These are phyloP conservation scores for Pagrus major DNA, from an alignment of 2,113 vertebrate species.

Conservation along the genomic window DNA sequence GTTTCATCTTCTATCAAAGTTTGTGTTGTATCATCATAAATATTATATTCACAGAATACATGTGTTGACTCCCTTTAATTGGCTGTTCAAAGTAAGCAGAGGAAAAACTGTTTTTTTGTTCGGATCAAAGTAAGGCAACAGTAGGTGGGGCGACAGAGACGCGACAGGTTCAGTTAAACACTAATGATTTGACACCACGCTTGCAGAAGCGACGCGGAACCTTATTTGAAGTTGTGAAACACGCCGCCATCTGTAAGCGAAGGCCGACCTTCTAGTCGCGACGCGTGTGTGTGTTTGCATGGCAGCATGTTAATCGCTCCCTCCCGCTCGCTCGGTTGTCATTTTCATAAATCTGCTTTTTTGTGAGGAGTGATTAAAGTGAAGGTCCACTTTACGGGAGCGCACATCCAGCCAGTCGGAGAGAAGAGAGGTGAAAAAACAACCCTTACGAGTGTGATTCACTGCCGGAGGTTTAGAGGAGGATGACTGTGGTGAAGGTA, in stretches of 20 bases:
- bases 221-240: constrained; percentile 43
- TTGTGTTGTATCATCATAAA: background rate
- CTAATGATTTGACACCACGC: constrained; percentile 25
- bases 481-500: constrained; percentile 17
- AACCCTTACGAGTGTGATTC: constrained; percentile 28
- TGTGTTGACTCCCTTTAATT: constrained; percentile 16
- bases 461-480: constrained; percentile 29
- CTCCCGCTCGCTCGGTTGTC: constrained; percentile 14
- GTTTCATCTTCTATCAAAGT: constrained; percentile 5
- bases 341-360: constrained; percentile 65
- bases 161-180: background rate
- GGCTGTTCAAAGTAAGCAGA: background rate
- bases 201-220: background rate
- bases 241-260: background rate
- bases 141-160: background rate
- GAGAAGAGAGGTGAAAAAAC: constrained; percentile 32
- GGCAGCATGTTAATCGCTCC: constrained; percentile 25
- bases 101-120: constrained; percentile 3
- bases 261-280: constrained; percentile 44
- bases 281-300: constrained; percentile 17
- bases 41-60: background rate
- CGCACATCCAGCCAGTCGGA: constrained; percentile 47
- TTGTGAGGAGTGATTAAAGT: constrained; percentile 61
- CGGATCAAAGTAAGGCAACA: constrained; percentile 22
- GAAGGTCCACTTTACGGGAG: constrained; percentile 64